Conservation (phyloP, 1,140 invertebrate species). For the Dendroctonus valens region DNA sequence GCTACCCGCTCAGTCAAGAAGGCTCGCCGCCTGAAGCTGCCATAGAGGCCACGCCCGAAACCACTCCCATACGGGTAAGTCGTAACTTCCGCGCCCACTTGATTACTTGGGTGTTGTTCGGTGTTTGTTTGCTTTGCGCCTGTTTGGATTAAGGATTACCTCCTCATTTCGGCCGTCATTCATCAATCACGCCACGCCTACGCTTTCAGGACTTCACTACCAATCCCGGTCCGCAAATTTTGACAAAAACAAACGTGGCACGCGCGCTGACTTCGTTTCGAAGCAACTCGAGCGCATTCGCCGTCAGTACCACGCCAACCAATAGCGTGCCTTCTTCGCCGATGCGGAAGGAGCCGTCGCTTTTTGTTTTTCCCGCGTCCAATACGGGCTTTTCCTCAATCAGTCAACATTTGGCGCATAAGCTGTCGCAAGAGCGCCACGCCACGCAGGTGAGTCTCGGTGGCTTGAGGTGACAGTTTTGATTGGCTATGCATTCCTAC, state of each 20-base stretch:
- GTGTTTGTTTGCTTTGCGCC: slow-evolving; percentile 7
- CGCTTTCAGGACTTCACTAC: slow-evolving; percentile 33
- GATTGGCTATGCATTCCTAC: too few relatives aligned
- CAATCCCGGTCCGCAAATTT: slow-evolving; percentile 32
- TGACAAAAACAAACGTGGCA: slow-evolving; percentile 61
- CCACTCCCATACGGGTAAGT: slow-evolving; percentile 64
- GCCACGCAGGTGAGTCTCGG: slow-evolving; percentile 11
- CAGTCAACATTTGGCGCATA: slow-evolving; percentile 18
- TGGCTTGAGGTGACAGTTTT: too few relatives aligned
- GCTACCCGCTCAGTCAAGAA: slow-evolving; percentile 46
- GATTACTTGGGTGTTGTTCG: neutral
- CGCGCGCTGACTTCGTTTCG: slow-evolving; percentile 60
- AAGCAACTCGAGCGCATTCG: slow-evolving; percentile 45
- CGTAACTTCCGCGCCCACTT: neutral
- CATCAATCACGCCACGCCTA: slow-evolving; percentile 3
- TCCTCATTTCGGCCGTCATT: neutral
- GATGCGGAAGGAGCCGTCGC: slow-evolving; percentile 61
- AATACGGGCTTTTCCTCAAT: slow-evolving; percentile 34
- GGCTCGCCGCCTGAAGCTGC: slow-evolving; percentile 77
- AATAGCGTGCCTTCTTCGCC: slow-evolving; percentile 65
- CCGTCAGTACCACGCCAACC: slow-evolving; percentile 50
- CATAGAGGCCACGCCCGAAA: slow-evolving; percentile 84
- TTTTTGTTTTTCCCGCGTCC: slow-evolving; percentile 52
- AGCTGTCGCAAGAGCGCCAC: slow-evolving; percentile 19
- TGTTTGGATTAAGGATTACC: neutral